Evolutionary conservation across 2,797 vertebrate genomes (phyloP).

Genomic region (Astyanax mexicanus): DNA sequence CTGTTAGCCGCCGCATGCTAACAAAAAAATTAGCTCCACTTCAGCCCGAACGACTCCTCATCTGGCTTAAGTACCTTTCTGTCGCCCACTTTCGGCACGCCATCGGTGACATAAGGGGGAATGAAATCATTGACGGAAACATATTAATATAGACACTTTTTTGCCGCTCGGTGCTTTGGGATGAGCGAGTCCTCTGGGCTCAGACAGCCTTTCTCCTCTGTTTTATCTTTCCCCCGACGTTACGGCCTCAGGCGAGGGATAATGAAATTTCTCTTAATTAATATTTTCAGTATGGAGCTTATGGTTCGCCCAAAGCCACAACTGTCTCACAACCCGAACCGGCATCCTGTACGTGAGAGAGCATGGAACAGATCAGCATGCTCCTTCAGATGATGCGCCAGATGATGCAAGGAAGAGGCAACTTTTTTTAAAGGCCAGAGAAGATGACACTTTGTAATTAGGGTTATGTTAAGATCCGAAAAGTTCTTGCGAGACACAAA

Average conservation of each 20-base stretch:
- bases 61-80: constrained; percentile 42
- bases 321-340: constrained; percentile 81
- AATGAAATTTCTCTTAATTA: constrained; percentile 89
- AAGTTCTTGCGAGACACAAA: constrained; percentile 1
- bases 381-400: constrained; percentile 23
- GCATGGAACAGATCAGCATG: constrained; percentile 30
- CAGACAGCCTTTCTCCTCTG: constrained; percentile 57
- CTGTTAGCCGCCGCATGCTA: not conserved
- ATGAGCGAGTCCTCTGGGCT: constrained; percentile 39
- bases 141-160: not conserved
- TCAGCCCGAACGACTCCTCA: not conserved
- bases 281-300: constrained; percentile 82
- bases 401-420: constrained; percentile 54
- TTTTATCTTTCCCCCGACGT: constrained; percentile 82
- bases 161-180: constrained; percentile 28
- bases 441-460: constrained; percentile 27
- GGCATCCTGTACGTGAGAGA: constrained; percentile 71
- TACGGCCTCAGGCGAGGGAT: constrained; percentile 84
- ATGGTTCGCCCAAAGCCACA: constrained; percentile 78
- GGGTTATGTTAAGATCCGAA: constrained; percentile 18
- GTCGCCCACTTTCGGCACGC: constrained; percentile 1
- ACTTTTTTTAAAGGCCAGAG: constrained; percentile 40
- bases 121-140: constrained; percentile 6
- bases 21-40: constrained; percentile 3
- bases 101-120: constrained; percentile 20